Conservation (phyloP, 23 tunicate species). For the Phallusia fumigata region DNA sequence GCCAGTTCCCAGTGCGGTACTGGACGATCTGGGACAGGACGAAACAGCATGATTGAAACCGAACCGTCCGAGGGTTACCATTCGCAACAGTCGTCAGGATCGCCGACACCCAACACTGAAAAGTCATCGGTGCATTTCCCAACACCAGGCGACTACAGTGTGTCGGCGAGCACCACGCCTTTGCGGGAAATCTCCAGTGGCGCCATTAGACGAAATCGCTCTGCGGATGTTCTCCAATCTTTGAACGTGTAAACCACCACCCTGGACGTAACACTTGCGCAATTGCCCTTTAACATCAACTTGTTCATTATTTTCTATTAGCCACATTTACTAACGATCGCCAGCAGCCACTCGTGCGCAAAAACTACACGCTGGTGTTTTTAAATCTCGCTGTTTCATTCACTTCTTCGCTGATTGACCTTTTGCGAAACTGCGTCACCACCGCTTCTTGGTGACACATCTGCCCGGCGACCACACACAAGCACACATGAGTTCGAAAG, state of each 20-base stretch:
- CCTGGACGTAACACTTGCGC: background rate
- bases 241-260: background rate
- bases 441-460: background rate
- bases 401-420: background rate
- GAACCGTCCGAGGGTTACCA: conserved; percentile 89
- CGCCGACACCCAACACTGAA: conserved; percentile 80
- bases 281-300: background rate
- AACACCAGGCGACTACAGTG: conserved; percentile 7
- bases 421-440: background rate
- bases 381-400: background rate
- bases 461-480: background rate
- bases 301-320: no score
- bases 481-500: conserved; percentile 4
- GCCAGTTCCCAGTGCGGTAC: background rate
- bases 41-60: conserved; percentile 10
- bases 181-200: conserved; percentile 4
- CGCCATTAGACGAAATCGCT: conserved; percentile 27
- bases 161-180: background rate
- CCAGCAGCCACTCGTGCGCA: background rate
- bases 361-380: background rate
- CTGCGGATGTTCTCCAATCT: conserved; percentile 39
- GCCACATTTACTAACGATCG: background rate
- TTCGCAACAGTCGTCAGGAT: conserved; percentile 93
- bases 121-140: conserved; percentile 60
- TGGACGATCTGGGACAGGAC: background rate